Percentiles rank a stretch among this genome's conserved stretches.
Conservation (phyloP, 2,797 vertebrate genomes). For the Triplophysa yarkandensis region DNA sequence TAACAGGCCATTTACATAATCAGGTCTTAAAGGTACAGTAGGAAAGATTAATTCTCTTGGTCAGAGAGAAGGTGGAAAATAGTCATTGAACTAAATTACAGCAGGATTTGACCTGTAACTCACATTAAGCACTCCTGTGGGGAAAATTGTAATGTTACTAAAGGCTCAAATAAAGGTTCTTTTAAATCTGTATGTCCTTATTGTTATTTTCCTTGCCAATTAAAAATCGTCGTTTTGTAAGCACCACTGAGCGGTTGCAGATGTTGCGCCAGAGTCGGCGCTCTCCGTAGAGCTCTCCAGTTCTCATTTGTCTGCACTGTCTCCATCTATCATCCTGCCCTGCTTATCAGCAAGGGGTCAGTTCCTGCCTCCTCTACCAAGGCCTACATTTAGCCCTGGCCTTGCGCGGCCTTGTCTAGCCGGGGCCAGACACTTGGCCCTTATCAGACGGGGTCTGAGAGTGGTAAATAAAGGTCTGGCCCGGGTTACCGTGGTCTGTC, state of each 20-base stretch:
- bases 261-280: not conserved
- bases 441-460: conserved; percentile 45
- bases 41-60: not conserved
- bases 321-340: conserved; percentile 47
- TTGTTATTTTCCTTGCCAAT: not conserved
- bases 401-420: conserved; percentile 46
- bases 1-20: not conserved
- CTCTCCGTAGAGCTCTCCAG: conserved; percentile 10
- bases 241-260: conserved; percentile 33
- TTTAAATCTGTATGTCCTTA: not conserved
- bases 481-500: conserved; percentile 48
- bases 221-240: conserved; percentile 3
- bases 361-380: conserved; percentile 31
- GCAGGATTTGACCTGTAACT: not conserved
- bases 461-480: conserved; percentile 50
- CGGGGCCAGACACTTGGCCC: conserved; percentile 31
- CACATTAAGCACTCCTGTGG: not conserved
- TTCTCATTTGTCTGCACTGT: conserved; percentile 26
- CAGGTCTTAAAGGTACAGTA: conserved; percentile 6
- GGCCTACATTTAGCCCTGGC: conserved; percentile 36
- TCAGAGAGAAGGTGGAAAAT: not conserved
- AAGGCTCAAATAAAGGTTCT: not conserved
- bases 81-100: too few relatives aligned
- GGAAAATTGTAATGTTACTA: not conserved
- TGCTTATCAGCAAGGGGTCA: conserved; percentile 50